Base-by-base conservation (phyloP, 2,888 invertebrate species). In the Serrognathus titanus region DNA sequence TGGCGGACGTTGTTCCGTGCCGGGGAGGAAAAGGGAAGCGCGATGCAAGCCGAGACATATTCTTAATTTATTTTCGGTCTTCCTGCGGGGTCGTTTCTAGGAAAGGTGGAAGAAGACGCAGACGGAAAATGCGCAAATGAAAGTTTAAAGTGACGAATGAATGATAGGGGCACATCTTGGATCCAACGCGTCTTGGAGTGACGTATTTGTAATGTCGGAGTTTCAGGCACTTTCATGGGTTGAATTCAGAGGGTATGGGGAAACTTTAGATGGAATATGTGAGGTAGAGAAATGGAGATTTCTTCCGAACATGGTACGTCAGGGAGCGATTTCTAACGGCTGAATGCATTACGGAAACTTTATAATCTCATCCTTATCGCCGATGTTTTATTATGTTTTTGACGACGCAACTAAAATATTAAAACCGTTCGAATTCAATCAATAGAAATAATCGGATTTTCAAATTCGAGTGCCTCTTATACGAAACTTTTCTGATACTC, bases 271-370 rank as follows among this genome's bases (percentile, higher is more conserved):
- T 51, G 51, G 58, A 48, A 58, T 55, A 55, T 52, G 49, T 43
- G 39, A 52, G 55, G 46, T 48, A 35, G 46, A 55, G 58, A 58
- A 58, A 58, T 55, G 58, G 58, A 55, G 58, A 55, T 58, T 58
- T 57, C 55, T 48, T 40, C 48, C 51, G 49, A 43, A 24, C 54
- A 60, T 49, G 48, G 54, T 51, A 60, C 59, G 51, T 60, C 45
- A 45, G 59, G 59, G 59, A 60, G 51, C 59, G 57, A 60, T 57
- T 45, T 41, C 53, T 43, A 40, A 45, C 51, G 41, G 50, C 20
- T 40, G 46, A 36, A 53, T 50, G 53, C 48, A 47, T 57, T 50
- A 40, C 53, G 31, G 51, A 51, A 58, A 58, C 58, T 58, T 58
- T 58, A 55, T 58, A 58, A 58, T 58, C 58, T 58, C 47, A 54